Base-by-base conservation (phyloP, 2,113 vertebrate genomes). In the Mellivora capensis region DNA sequence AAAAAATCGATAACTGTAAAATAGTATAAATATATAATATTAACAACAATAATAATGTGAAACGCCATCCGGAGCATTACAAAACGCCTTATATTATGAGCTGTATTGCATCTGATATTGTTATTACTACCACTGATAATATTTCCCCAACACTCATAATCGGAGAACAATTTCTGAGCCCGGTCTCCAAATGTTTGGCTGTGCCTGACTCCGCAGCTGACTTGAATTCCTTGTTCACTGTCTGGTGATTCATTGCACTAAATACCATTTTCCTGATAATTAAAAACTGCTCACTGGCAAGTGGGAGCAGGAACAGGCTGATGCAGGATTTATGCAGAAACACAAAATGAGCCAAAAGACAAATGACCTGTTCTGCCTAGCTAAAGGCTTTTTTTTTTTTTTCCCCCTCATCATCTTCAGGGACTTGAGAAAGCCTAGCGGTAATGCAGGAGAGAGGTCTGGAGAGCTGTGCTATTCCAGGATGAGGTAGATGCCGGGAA, bases 161-260 rank as follows among this genome's bases (percentile, higher is more conserved):
- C 91, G 87, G 94, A 96, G 81, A 90, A 79, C 47, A 44, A 96
- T 93, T 92, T 80, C 95, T 59, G 94, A 96, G 72, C 61, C 83
- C 93, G 42, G 14, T 87, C 93, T 96, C 88, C 93, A 87, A 87
- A 96, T 85, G 90, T 95, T 97, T 95, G 89, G 82, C 94, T 91
- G 52, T 79, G 88, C 87, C 90, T 13, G 21, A 67, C 90, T 98
- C 96, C 1, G 52, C 88, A 74, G 90, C 94, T 93, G 97, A 97
- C 94, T 96, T 54, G 85, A 97, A 97, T 96, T 97, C 93, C 98
- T 96, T 82, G 85, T 90, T 98, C 97, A 94, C 94, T 97, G 97
- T 95, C 97, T 97, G 96, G 94, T 98, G 98, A 98, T 98, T 98
- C 98, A 98, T 98, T 98, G 96, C 95, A 96, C 97, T 98, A 98